Percentiles rank a stretch among this genome's conserved stretches.
Evolutionary conservation across 2,113 vertebrate genomes (phyloP).

Genomic region (Parus major): DNA sequence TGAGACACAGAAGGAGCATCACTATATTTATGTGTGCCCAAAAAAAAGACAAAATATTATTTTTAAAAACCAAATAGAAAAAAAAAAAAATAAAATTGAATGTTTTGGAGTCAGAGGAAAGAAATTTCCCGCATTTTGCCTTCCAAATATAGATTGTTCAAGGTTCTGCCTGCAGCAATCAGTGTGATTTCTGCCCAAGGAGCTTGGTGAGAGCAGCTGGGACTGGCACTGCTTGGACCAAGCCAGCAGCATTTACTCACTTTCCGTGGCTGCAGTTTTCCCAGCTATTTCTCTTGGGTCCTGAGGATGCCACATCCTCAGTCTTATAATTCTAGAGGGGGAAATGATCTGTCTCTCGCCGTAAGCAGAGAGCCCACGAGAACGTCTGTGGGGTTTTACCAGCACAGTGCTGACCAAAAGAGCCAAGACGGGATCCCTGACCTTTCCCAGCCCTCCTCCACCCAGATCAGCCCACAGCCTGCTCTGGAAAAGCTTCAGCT

Average conservation of each 20-base stretch:
- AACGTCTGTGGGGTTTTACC: neutral
- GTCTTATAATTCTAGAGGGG: neutral
- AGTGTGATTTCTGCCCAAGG: neutral
- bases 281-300: slow-evolving; percentile 24
- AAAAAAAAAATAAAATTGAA: neutral
- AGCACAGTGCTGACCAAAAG: neutral
- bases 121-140: neutral
- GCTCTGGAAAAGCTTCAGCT: slow-evolving; percentile 9
- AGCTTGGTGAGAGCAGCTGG: neutral
- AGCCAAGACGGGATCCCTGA: slow-evolving; percentile 13
- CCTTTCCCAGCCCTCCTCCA: slow-evolving; percentile 57
- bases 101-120: neutral
- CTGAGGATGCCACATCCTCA: neutral
- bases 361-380: neutral
- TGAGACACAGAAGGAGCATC: neutral
- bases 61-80: neutral
- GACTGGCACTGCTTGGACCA: neutral
- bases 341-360: neutral
- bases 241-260: neutral
- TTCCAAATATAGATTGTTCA: neutral
- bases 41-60: neutral
- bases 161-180: neutral
- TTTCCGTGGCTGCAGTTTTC: neutral
- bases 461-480: neutral
- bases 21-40: neutral